A percentile compares a stretch with the other conserved stretches of the same genome.
phyloP scores from a whole-genome alignment of 2,888 invertebrate genomes.

The Apodemia duryi region DNA sequence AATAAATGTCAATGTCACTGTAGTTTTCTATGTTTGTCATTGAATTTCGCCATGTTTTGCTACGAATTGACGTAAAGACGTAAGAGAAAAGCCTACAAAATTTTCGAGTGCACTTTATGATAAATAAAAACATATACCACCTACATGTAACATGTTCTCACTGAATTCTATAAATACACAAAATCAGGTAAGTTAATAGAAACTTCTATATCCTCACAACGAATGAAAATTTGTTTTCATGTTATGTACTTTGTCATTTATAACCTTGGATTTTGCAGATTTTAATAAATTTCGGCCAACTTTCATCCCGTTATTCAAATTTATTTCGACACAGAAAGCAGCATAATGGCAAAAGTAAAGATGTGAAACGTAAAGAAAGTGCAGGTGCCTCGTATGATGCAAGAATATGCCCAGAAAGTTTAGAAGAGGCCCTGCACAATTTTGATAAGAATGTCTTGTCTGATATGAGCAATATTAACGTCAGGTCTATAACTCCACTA shows the following conservation, averaged over 20 bases:
- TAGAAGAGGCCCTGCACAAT: conserved; percentile 58
- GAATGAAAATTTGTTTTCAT: conserved; percentile 1
- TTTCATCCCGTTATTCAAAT: conserved; percentile 66
- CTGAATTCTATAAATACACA: conserved; percentile 75
- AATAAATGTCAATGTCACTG: conserved; percentile 15
- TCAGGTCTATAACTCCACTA: conserved; percentile 45
- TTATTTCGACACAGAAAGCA: conserved; percentile 68
- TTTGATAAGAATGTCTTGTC: conserved; percentile 65
- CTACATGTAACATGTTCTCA: conserved; percentile 79
- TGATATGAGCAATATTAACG: conserved; percentile 57
- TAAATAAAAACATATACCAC: conserved; percentile 51
- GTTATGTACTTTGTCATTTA: conserved; percentile 34
- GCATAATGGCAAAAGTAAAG: conserved; percentile 47
- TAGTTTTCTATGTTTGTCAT: not conserved
- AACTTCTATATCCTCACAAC: not conserved
- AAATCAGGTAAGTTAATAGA: conserved; percentile 60
- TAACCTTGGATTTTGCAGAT: conserved; percentile 62
- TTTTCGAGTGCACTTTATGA: conserved; percentile 75
- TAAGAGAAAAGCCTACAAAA: conserved; percentile 63
- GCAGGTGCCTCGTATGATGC: conserved; percentile 46
- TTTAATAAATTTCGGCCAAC: conserved; percentile 73
- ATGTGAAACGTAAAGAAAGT: conserved; percentile 57
- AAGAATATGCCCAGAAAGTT: conserved; percentile 61
- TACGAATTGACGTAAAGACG: conserved; percentile 61
- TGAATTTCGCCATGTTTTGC: conserved; percentile 45